These are phyloP conservation scores for Strigamia maritima DNA, from an alignment of 2,888 invertebrate genomes.

Conservation along the genomic window DNA sequence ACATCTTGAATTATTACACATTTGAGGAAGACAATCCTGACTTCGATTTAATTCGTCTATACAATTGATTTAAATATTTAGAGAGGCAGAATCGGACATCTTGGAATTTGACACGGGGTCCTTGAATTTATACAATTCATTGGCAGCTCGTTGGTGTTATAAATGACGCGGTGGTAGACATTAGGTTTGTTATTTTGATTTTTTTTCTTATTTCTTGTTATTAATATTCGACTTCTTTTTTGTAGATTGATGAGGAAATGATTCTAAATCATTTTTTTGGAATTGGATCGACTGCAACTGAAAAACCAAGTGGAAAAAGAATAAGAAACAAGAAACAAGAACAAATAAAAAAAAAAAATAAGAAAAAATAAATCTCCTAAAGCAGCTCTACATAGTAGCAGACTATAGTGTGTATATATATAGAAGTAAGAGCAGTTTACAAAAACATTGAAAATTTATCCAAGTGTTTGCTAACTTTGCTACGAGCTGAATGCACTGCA, in stretches of 20 bases:
- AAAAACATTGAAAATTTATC: background rate
- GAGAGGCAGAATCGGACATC: conserved; percentile 6
- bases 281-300: background rate
- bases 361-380: background rate
- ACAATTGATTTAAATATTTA: background rate
- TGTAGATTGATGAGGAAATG: background rate
- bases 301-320: background rate
- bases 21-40: conserved; percentile 2
- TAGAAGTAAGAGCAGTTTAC: background rate
- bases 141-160: background rate
- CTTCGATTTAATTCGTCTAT: background rate
- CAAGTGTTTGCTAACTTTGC: background rate
- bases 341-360: background rate
- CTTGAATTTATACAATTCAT: background rate
- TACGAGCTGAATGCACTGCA: background rate
- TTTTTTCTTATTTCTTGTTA: background rate
- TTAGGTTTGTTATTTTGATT: background rate
- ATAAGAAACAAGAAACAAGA: background rate
- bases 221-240: background rate
- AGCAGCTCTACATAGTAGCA: background rate
- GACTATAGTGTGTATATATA: background rate
- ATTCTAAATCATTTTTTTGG: background rate
- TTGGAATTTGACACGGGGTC: conserved; percentile 4
- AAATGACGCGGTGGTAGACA: background rate
- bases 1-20: background rate